Evolutionary conservation across 1,140 invertebrate genomes (phyloP), one percentile per base, ranked within the genome.

Genomic region (Phocides pigmalion): DNA sequence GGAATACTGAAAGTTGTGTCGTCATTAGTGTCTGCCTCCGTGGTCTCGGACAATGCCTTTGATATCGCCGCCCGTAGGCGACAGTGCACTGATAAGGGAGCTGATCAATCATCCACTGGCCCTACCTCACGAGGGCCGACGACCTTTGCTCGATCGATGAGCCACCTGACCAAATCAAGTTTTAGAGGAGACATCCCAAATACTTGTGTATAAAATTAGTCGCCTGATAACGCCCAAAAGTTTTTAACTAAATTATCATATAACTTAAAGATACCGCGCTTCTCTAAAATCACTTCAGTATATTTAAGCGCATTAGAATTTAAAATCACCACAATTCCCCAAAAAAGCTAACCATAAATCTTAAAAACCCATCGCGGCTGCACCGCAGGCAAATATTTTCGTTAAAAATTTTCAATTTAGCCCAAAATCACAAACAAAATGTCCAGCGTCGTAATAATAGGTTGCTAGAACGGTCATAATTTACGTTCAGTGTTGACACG

Each of bases 21-120:
- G 20, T 62, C 71, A 82, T 84, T 79, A 83, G 72, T 68, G 78
- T 69, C 80, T 74, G 76, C 66, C 70, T 76, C 66, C 72, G 61
- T 74, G 67, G 70, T 64, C 70, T 68, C 68, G 81, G 74, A 90
- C 88, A 90, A 88, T 90, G 78, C 74, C 84, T 89, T 90, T 90
- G 88, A 89, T 77, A 80, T 73, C 62, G 81, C 88, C 86, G 86
- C 82, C 82, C 74, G 83, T 81, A 82, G 84, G 82, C 82, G 84
- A 87, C 84, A 82, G 74, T 71, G 74, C 71, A 76, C 65, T 87
- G 86, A 89, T 89, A 88, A 87, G 79, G 73, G 75, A 64, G 74
- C 78, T 88, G 86, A 90, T 90, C 88, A 87, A 90, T 90, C 88
- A 90, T 87, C 79, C 66, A 66, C 76, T 72, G 73, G 78, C 84